These are phyloP conservation scores for Onthophagus sagittarius DNA, from an alignment of 2,888 invertebrate genomes.

Conservation along the genomic window DNA sequence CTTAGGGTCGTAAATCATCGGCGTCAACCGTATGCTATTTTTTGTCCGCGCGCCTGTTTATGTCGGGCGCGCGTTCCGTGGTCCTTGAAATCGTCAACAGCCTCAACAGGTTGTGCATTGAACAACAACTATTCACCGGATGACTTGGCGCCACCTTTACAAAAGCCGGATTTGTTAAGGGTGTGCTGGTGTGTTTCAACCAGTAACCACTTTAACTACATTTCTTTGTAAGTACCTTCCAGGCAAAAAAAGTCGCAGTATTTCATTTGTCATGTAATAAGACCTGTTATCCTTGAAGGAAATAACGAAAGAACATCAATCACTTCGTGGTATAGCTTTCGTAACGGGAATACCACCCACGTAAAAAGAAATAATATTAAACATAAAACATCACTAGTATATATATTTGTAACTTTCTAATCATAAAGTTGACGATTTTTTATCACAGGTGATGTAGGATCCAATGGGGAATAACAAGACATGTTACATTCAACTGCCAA, in stretches of 20 bases:
- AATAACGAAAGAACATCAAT: not conserved
- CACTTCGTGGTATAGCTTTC: not conserved
- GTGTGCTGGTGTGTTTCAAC: not conserved
- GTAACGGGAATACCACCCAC: no score
- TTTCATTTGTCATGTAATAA: not conserved
- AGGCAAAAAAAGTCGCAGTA: not conserved
- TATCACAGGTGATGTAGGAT: not conserved
- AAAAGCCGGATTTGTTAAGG: not conserved
- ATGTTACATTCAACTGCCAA: not conserved
- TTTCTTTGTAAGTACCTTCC: not conserved
- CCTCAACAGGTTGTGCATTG: not conserved
- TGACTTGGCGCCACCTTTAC: not conserved
- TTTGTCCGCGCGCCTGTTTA: slow-evolving; percentile 3
- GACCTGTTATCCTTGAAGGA: not conserved
- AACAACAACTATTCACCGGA: not conserved
- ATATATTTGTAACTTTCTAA: no score
- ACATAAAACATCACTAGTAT: no score
- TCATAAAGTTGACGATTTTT: not conserved
- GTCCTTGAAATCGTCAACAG: not conserved
- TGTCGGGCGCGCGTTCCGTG: not conserved
- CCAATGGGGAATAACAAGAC: not conserved
- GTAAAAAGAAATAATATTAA: no score
- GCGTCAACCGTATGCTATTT: not conserved
- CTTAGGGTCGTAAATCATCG: slow-evolving; percentile 4
- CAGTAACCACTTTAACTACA: not conserved